Percentiles rank a stretch among this genome's conserved stretches.
Conservation (phyloP, 92 coral and sea anemone species). For the Hydrozoanthus gracilis region DNA sequence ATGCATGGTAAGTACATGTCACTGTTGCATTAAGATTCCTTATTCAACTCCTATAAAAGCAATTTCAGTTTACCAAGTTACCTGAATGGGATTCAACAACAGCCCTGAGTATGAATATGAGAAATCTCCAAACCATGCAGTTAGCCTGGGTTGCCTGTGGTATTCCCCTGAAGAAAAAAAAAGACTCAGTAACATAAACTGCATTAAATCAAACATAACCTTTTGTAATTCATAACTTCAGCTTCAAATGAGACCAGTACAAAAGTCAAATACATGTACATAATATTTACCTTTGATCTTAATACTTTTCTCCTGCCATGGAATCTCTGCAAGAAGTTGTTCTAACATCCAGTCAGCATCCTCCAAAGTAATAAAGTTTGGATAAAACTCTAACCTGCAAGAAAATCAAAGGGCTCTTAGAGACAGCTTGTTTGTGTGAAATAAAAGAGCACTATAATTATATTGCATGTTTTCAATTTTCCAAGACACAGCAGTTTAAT, state of each 20-base stretch:
- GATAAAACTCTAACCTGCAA: constrained; percentile 62
- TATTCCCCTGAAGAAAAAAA: constrained; percentile 62
- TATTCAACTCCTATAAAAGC: no score
- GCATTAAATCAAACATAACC: background rate
- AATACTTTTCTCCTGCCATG: constrained; percentile 77
- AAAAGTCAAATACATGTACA: background rate
- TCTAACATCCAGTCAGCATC: constrained; percentile 88
- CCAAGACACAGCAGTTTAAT: no score
- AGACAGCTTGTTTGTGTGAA: background rate
- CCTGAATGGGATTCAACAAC: constrained; percentile 76
- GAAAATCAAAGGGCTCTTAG: background rate
- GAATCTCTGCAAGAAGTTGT: constrained; percentile 72
- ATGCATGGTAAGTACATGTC: background rate
- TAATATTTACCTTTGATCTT: constrained; percentile 67
- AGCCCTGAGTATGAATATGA: constrained; percentile 86
- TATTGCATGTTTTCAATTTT: no score
- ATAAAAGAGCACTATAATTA: no score
- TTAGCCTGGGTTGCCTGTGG: constrained; percentile 85
- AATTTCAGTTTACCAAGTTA: background rate
- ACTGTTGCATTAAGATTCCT: background rate
- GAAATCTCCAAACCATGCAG: constrained; percentile 93
- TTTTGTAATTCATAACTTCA: no score
- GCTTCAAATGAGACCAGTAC: no score
- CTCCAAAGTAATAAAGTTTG: constrained; percentile 60
- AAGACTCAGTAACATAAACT: background rate